Conservation (phyloP, 2,797 vertebrate species). For the Leuciscus waleckii region DNA sequence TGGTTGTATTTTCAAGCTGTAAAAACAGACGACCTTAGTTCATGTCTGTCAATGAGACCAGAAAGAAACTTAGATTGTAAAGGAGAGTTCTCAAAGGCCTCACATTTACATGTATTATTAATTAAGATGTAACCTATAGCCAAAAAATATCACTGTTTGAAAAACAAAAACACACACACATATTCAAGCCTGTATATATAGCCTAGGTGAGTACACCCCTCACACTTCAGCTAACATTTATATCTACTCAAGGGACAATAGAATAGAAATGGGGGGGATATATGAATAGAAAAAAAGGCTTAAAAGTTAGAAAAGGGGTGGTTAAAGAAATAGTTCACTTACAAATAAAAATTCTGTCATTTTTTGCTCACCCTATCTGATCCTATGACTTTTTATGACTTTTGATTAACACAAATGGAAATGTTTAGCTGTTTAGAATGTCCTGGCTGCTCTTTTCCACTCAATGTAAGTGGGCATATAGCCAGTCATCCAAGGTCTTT, state of each 20-base stretch:
- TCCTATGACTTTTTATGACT: background rate
- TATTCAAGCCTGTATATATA: no score
- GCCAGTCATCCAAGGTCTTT: background rate
- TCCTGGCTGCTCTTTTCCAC: no score
- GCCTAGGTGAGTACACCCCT: no score
- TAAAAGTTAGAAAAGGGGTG: background rate
- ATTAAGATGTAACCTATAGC: background rate
- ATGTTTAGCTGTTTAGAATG: background rate
- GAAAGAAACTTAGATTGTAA: background rate
- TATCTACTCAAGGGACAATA: no score
- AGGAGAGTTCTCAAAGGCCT: background rate
- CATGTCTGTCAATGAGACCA: conserved; percentile 7
- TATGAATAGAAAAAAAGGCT: no score
- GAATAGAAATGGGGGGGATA: no score
- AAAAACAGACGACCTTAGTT: conserved; percentile 13
- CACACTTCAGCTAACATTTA: no score
- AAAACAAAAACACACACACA: no score
- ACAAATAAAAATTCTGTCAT: no score
- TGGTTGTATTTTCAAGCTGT: conserved; percentile 33
- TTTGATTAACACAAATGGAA: background rate
- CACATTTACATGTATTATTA: background rate
- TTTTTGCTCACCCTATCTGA: background rate
- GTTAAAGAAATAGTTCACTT: no score
- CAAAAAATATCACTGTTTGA: background rate
- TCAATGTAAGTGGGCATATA: no score